Percentiles rank a stretch among this genome's conserved stretches.
These are phyloP conservation scores for Pseudoips prasinana DNA, from an alignment of 2,888 invertebrate genomes.

Conservation along the genomic window DNA sequence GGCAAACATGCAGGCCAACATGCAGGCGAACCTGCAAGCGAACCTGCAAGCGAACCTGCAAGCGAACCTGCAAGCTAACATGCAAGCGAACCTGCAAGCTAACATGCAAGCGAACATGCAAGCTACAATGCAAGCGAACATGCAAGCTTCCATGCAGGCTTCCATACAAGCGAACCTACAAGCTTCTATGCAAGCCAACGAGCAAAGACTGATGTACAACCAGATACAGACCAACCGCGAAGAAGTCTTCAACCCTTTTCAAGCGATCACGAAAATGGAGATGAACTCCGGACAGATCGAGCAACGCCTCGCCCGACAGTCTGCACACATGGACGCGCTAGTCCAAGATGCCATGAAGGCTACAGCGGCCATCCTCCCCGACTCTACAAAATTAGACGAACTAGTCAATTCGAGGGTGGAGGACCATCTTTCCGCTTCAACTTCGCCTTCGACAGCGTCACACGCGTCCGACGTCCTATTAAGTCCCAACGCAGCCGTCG, in stretches of 20 bases:
- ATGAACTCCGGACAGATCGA: slow-evolving; percentile 60
- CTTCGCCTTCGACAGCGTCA: slow-evolving; percentile 54
- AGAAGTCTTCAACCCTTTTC: slow-evolving; percentile 62
- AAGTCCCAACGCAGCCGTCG: slow-evolving; percentile 55
- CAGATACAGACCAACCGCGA: slow-evolving; percentile 41
- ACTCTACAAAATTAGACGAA: slow-evolving; percentile 80
- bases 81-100: slow-evolving; percentile 42
- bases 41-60: slow-evolving; percentile 42
- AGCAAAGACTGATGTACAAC: slow-evolving; percentile 52
- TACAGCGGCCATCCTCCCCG: slow-evolving; percentile 67
- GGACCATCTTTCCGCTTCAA: slow-evolving; percentile 61
- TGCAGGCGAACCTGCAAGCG: slow-evolving; percentile 42
- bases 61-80: slow-evolving; percentile 19
- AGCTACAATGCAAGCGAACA: slow-evolving; percentile 18
- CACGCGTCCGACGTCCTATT: slow-evolving; percentile 65
- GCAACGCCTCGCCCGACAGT: slow-evolving; percentile 63
- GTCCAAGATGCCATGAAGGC: slow-evolving; percentile 76
- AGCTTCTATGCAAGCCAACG: slow-evolving; percentile 22
- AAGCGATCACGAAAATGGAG: slow-evolving; percentile 64
- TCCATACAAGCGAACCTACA: slow-evolving; percentile 42
- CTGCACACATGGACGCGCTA: slow-evolving; percentile 72
- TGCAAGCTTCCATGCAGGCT: slow-evolving; percentile 42
- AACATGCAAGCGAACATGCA: slow-evolving; percentile 42
- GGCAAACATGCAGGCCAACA: slow-evolving; percentile 20
- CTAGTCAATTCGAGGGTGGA: slow-evolving; percentile 77